Conservation (phyloP, 2,113 vertebrate genomes). For the Gymnorhina tibicen region DNA sequence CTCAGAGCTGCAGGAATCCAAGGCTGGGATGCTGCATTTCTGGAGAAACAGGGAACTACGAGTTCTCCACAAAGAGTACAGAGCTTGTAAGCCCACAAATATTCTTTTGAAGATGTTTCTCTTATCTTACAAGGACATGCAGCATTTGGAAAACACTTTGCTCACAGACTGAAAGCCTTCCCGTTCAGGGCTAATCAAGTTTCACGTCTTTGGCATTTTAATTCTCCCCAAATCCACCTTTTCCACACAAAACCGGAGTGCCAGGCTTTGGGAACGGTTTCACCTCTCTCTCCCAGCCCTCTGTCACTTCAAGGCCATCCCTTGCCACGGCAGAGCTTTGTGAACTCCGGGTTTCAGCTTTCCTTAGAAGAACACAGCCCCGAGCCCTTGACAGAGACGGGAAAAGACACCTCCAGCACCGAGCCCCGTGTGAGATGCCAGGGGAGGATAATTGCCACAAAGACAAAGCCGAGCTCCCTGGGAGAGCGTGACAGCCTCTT, state of each 20-base stretch:
- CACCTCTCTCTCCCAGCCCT: neutral
- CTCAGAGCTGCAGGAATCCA: neutral
- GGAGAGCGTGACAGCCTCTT: neutral
- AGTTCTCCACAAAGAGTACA: neutral
- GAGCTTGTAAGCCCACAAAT: neutral
- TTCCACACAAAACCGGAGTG: neutral
- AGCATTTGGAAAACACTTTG: neutral
- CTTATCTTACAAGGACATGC: constrained; percentile 35
- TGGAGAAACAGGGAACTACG: neutral
- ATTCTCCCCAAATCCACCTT: neutral
- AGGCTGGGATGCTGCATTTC: neutral
- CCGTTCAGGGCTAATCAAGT: neutral
- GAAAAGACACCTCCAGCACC: neutral
- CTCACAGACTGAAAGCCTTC: neutral
- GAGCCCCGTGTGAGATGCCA: neutral
- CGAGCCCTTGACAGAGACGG: neutral
- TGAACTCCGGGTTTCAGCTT: neutral
- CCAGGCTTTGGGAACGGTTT: neutral
- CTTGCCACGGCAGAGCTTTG: neutral
- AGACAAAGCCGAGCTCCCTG: neutral
- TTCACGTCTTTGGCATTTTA: neutral
- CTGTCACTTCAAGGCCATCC: neutral
- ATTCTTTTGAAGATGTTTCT: constrained; percentile 35
- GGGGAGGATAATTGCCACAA: neutral
- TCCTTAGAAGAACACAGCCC: neutral